Conservation (phyloP, 2,113 vertebrate genomes). For the Charadrius vociferus region DNA sequence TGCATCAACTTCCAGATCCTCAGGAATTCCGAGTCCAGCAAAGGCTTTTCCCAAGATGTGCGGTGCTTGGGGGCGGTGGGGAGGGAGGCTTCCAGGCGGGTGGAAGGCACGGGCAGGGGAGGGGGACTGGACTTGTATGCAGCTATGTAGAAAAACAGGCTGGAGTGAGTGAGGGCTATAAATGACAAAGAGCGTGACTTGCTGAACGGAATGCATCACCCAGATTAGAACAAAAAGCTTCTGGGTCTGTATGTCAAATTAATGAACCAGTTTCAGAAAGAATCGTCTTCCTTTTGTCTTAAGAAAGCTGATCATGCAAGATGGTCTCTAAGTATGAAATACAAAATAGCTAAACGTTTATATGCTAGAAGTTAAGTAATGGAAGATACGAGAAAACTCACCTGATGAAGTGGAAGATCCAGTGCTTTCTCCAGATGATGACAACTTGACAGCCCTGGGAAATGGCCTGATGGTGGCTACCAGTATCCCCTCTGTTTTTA, state of each 20-base stretch:
- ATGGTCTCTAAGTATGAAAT: neutral
- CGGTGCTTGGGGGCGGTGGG: neutral
- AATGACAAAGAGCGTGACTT: neutral
- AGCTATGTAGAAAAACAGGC: neutral
- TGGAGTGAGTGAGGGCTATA: neutral
- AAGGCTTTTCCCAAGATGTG: neutral
- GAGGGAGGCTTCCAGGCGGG: neutral
- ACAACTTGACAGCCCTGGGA: neutral
- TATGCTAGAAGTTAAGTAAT: neutral
- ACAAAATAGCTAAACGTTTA: neutral
- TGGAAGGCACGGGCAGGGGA: neutral
- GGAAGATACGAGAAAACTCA: neutral
- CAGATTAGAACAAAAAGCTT: neutral
- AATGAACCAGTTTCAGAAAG: neutral
- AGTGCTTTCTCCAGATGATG: neutral
- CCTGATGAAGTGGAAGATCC: neutral
- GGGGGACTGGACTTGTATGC: neutral
- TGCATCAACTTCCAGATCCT: neutral
- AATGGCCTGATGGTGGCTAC: neutral
- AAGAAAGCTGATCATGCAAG: neutral
- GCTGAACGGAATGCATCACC: neutral
- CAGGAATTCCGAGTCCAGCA: neutral
- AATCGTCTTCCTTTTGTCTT: neutral
- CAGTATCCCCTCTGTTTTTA: neutral
- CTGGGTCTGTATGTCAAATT: neutral